A percentile compares a stretch with the other conserved stretches of the same genome.
phyloP scores from a whole-genome alignment of 1,140 invertebrate species.

The Caerostris darwini region DNA sequence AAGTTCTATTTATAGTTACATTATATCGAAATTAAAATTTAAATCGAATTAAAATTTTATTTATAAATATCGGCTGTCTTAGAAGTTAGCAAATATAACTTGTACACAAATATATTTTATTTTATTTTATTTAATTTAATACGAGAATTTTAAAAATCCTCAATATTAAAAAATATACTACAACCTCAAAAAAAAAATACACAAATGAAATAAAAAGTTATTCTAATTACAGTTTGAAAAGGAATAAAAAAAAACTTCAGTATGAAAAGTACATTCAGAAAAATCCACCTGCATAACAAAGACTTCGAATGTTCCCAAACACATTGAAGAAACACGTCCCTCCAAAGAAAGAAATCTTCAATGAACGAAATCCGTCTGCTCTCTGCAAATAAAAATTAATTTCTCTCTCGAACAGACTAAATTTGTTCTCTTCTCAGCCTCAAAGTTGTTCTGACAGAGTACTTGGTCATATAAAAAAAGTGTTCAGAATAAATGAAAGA shows the following conservation, averaged over 20 bases:
- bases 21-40: no score
- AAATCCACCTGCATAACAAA: neutral
- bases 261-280: neutral
- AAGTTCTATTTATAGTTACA: no score
- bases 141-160: no score
- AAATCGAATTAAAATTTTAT: no score
- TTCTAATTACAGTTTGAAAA: no score
- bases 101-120: no score
- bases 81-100: no score
- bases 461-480: neutral
- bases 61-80: no score
- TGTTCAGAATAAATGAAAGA: neutral
- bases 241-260: neutral
- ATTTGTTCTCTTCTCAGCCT: slow-evolving; percentile 3
- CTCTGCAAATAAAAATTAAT: slow-evolving; percentile 28
- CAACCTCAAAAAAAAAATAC: no score
- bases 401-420: slow-evolving; percentile 11
- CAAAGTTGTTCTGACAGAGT: neutral
- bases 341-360: neutral
- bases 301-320: neutral
- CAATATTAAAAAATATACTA: no score
- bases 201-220: no score
- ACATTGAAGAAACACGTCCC: neutral
- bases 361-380: neutral
- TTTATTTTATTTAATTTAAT: no score